These are phyloP conservation scores for Crossocerus cetratus DNA, from an alignment of 2,888 invertebrate genomes.

Conservation along the genomic window DNA sequence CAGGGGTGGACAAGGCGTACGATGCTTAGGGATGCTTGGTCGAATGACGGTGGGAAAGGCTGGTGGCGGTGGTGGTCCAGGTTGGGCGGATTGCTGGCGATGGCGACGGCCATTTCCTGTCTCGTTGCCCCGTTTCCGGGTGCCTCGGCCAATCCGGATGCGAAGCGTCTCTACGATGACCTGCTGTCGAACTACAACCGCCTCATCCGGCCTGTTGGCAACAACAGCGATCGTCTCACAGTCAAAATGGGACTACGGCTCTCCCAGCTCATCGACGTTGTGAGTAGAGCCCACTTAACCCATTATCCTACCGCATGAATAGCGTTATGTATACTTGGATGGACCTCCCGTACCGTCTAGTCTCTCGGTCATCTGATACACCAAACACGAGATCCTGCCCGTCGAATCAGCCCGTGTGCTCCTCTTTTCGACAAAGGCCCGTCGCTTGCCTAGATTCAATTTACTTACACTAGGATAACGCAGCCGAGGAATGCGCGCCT, in stretches of 20 bases:
- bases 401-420: neutral
- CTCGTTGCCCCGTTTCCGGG: conserved; percentile 73
- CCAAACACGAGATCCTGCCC: conserved; percentile 29
- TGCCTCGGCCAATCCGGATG: conserved; percentile 92
- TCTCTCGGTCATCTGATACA: conserved; percentile 17
- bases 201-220: conserved; percentile 95
- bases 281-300: conserved; percentile 79
- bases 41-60: conserved; percentile 75
- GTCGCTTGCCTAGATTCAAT: too few species aligned
- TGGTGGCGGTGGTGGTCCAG: conserved; percentile 69
- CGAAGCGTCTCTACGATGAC: conserved; percentile 96
- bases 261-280: conserved; percentile 95
- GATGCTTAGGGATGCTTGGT: conserved; percentile 83
- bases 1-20: conserved; percentile 92
- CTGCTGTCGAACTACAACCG: conserved; percentile 96
- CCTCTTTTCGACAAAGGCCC: neutral
- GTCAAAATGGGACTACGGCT: conserved; percentile 95
- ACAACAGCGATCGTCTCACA: conserved; percentile 95
- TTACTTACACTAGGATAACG: too few species aligned
- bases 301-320: conserved; percentile 42
- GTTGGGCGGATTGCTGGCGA: conserved; percentile 81
- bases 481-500: too few species aligned
- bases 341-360: too few species aligned
- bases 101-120: conserved; percentile 83
- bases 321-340: conserved; percentile 23